phyloP scores from a whole-genome alignment of 2,797 vertebrate species.

The Decapterus maruadsi region DNA sequence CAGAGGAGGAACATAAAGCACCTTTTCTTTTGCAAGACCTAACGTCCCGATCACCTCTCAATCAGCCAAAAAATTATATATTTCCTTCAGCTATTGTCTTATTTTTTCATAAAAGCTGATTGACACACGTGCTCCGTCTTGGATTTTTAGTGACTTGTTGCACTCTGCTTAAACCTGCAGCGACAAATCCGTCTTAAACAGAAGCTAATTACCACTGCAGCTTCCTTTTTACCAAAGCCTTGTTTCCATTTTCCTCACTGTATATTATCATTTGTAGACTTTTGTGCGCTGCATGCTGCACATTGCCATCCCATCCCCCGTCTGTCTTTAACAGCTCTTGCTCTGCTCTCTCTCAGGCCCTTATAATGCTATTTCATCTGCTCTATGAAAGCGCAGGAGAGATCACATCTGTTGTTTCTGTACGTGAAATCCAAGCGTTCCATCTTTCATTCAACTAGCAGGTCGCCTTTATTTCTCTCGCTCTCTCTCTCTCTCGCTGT shows the following conservation, averaged over 20 bases:
- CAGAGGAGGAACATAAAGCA: conserved; percentile 33
- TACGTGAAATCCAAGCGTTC: conserved; percentile 59
- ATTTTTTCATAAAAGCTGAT: conserved; percentile 5
- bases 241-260: conserved; percentile 3
- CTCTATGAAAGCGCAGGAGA: conserved; percentile 57
- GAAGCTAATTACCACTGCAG: conserved; percentile 1
- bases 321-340: conserved; percentile 42
- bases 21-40: neutral
- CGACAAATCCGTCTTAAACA: conserved; percentile 18
- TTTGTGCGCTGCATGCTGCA: conserved; percentile 19
- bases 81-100: neutral
- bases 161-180: neutral
- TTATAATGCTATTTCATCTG: conserved; percentile 68
- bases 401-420: conserved; percentile 63
- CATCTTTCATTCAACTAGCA: conserved; percentile 59
- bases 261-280: conserved; percentile 22
- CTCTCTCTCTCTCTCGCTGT: neutral
- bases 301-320: conserved; percentile 48
- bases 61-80: neutral
- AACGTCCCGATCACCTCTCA: neutral
- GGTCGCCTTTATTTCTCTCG: conserved; percentile 24
- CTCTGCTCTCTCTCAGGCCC: conserved; percentile 40
- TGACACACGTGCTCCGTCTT: conserved; percentile 6
- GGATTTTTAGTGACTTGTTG: conserved; percentile 18
- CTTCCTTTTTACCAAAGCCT: conserved; percentile 7